Percentiles rank a stretch among this genome's conserved stretches.
phyloP scores from a whole-genome alignment of 2,888 invertebrate species.

The Lucinisca nassula region DNA sequence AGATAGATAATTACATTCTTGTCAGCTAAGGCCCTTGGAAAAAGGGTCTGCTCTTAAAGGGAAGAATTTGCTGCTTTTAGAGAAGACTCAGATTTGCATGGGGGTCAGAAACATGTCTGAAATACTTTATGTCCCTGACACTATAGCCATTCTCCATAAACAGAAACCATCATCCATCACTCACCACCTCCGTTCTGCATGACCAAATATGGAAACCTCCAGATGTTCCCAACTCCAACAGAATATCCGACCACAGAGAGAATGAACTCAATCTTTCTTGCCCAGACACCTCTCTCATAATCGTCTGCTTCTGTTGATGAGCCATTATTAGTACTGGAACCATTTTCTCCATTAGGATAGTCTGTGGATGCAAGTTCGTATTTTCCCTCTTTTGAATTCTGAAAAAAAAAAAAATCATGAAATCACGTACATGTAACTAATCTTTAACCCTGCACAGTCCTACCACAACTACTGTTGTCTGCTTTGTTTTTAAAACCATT shows the following conservation, averaged over 20 bases:
- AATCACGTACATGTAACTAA: no score
- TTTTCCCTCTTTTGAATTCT: background rate
- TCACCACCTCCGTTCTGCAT: slow-evolving; percentile 79
- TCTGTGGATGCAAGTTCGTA: background rate
- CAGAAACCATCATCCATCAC: background rate
- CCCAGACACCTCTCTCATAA: slow-evolving; percentile 88
- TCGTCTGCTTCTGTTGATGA: slow-evolving; percentile 1
- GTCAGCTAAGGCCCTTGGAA: no score
- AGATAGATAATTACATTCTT: no score
- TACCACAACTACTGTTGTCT: no score
- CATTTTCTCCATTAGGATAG: background rate
- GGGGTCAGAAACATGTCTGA: no score
- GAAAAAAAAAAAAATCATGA: background rate
- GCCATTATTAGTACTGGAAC: background rate
- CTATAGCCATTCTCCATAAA: no score
- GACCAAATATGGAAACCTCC: slow-evolving; percentile 79
- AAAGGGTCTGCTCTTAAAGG: no score
- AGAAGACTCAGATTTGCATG: no score
- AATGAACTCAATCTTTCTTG: slow-evolving; percentile 89
- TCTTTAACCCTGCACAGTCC: no score
- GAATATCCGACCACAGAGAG: slow-evolving; percentile 79
- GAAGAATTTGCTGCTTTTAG: no score
- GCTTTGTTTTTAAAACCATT: no score
- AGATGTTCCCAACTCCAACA: slow-evolving; percentile 78
- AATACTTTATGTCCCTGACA: no score